These are phyloP conservation scores for Actenoides hombroni DNA, from an alignment of 2,113 vertebrate genomes.

Conservation along the genomic window DNA sequence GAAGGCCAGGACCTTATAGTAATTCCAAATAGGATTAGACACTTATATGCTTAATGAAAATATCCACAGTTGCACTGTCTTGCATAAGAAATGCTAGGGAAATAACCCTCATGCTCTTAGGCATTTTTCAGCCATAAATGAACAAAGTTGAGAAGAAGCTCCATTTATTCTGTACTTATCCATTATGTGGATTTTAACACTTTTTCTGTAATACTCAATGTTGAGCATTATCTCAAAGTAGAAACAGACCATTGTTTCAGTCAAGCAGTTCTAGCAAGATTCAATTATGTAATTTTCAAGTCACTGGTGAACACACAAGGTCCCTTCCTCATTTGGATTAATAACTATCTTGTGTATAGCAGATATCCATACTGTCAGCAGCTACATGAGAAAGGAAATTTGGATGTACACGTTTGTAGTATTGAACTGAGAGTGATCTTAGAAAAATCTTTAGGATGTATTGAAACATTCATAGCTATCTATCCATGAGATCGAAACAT, in stretches of 20 bases:
- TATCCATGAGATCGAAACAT: not conserved
- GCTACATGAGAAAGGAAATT: not conserved
- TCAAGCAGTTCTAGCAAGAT: not conserved
- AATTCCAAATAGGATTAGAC: slow-evolving; percentile 48
- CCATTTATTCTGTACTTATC: not conserved
- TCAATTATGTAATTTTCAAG: not conserved
- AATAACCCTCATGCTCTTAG: not conserved
- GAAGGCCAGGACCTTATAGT: not conserved
- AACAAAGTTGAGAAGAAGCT: not conserved
- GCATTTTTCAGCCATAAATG: not conserved
- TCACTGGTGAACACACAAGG: not conserved
- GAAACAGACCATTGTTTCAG: not conserved
- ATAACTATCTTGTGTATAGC: not conserved
- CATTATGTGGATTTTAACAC: not conserved
- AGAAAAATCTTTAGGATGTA: not conserved
- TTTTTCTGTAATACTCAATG: not conserved
- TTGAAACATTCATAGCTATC: not conserved
- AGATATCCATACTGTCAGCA: not conserved
- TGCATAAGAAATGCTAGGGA: not conserved
- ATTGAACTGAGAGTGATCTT: not conserved
- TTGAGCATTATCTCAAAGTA: not conserved
- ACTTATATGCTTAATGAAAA: slow-evolving; percentile 45
- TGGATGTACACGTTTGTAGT: not conserved
- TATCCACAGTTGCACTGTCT: not conserved
- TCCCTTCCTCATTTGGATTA: not conserved